Base-by-base conservation (phyloP, 2,113 vertebrate species). In the Toxotes chatareus region DNA sequence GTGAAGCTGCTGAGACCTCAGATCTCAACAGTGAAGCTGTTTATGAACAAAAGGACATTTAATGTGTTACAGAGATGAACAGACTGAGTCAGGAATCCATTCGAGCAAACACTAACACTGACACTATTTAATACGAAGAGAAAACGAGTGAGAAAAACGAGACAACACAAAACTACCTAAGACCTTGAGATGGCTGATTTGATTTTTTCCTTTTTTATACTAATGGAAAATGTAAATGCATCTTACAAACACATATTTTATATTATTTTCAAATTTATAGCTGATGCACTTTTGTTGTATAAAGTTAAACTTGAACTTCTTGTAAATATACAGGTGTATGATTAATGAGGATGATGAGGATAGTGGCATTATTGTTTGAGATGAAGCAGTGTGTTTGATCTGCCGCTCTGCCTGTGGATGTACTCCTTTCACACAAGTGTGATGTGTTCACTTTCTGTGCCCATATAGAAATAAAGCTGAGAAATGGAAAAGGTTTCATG, bases 221-320 rank as follows among this genome's bases (percentile, higher is more conserved):
- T 66, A 38, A 59, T 72, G 23, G 21, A 31, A 49, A 42, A 1
- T 68, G 76, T 85, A 91, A 77, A 78, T 67, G n/a, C 32, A 73
- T 84, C 55, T 61, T 73, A 79, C 21, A 14, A 76, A 47, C 73
- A 61, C 60, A 7, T 53, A 56, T 75, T 87, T 40, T 83, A 61
- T 64, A 64, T 87, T 71, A 59, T 65, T 76, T 79, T 31, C 31
- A 51, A 42, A 27, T 66, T 27, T 67, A 66, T 79, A 81, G 69
- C 83, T 87, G 83, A 93, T 83, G 91, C 92, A 94, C 90, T 94
- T 95, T 91, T 91, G 76, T 89, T 83, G 79, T 91, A 83, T 75
- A 82, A 88, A 84, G 72, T 86, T 70, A 76, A 88, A 93, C 91
- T 91, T 93, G 91, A 94, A 92, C 53, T 66, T 80, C 61, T 57